Percentiles rank a stretch among this genome's conserved stretches.
These are phyloP conservation scores for Dromius quadrimaculatus DNA, from an alignment of 2,888 invertebrate species.

Conservation along the genomic window DNA sequence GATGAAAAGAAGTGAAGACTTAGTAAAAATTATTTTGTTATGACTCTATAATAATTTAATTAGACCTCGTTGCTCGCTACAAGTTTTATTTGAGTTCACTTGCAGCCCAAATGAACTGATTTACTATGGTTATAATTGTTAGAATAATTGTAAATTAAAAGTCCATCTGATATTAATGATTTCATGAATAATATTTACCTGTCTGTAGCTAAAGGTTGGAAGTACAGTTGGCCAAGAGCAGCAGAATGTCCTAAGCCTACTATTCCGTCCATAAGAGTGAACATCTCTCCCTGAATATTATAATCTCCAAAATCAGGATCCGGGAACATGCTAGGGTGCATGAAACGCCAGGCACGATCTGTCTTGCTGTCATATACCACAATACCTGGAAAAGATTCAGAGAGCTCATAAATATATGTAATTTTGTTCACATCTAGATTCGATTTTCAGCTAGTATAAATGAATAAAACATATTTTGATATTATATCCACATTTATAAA, in stretches of 20 bases:
- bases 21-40: no score
- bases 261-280: conserved; percentile 81
- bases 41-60: no score
- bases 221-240: conserved; percentile 74
- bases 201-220: conserved; percentile 80
- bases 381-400: conserved; percentile 64
- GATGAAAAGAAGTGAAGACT: no score
- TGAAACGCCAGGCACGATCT: conserved; percentile 84
- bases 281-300: conserved; percentile 75
- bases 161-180: no score
- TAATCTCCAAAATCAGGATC: conserved; percentile 84
- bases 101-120: no score
- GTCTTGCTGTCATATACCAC: conserved; percentile 77
- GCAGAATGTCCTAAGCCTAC: conserved; percentile 79
- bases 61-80: no score
- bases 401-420: neutral
- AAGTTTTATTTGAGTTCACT: no score
- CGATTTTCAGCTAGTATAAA: no score
- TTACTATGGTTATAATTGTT: no score
- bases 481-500: neutral
- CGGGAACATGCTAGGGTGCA: conserved; percentile 88
- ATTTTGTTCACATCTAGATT: no score
- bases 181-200: conserved; percentile 65
- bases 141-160: no score
- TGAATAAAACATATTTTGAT: no score